phyloP scores from a whole-genome alignment of 2,888 invertebrate species.

The Noctua fimbriata region DNA sequence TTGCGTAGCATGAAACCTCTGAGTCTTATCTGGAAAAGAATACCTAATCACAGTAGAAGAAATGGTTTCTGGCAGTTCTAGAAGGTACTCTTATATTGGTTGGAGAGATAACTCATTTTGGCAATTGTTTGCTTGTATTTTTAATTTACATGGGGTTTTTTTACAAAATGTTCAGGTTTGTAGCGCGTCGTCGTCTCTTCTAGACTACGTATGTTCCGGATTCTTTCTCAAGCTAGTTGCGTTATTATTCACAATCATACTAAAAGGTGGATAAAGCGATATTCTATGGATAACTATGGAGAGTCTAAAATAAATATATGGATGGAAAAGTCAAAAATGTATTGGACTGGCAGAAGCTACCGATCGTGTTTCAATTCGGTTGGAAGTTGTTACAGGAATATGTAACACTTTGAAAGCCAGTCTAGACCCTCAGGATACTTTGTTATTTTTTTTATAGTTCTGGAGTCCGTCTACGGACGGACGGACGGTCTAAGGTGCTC shows the following conservation, averaged over 20 bases:
- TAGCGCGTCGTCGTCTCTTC: neutral
- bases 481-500: too few relatives aligned
- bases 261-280: too few relatives aligned
- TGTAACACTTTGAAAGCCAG: too few relatives aligned
- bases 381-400: neutral
- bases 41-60: neutral
- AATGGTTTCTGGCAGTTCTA: neutral
- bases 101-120: neutral
- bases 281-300: neutral
- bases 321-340: too few relatives aligned
- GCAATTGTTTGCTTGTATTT: too few relatives aligned
- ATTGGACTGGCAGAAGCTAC: too few relatives aligned
- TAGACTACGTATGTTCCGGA: too few relatives aligned
- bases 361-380: neutral
- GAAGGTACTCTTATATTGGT: neutral
- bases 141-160: too few relatives aligned
- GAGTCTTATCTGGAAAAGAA: slow-evolving; percentile 20
- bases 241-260: too few relatives aligned
- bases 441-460: neutral
- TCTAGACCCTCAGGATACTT: neutral
- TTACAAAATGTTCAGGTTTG: neutral
- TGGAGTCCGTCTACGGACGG: too few relatives aligned
- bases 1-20: slow-evolving; percentile 27
- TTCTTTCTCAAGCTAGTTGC: too few relatives aligned
- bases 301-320: neutral